Evolutionary conservation across 2,888 invertebrate genomes (phyloP), one percentile per base, ranked within the genome.

Genomic region (Lampropteryx suffumata): DNA sequence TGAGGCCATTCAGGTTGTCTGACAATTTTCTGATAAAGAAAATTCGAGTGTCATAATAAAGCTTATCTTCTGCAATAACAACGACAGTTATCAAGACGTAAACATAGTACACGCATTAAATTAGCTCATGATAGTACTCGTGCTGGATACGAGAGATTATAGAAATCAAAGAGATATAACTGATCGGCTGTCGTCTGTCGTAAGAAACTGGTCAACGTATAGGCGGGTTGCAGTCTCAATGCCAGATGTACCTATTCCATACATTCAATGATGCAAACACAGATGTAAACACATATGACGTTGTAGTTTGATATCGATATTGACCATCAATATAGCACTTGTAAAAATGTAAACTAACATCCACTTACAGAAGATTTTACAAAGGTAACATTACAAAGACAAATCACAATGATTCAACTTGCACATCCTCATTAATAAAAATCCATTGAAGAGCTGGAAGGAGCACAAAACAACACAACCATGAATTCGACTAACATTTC

Each of bases 401-500:
- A 73, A 76, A 76, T 73, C 71, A 65, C 68, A 73, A 73, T 76
- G 67, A 77, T 72, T 78, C 71, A 76, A 76, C 65, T 64, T 72
- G 62, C 69, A 71, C 71, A 71, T 74, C 74, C 76, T 62, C 64
- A 71, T 71, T 68, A 21, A 64, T 62, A 71, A 62, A 69, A 73
- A 76, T 75, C 72, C 72, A 62, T 62, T 64, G 59, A 64, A 68
- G 63, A 61, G 65, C 66, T 64, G 69, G 69, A 73, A 70, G 70
- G 60, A n/a, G 44, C 59, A 62, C 54, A 69, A 69, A 70, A 53
- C 42, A 52, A 36, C 61, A 56, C 51, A 35, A 36, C 32, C 40
- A 52, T 51, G 36, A 27, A 33, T 36, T 43, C 44, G 49, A 61
- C 59, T 50, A 53, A 32, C 21, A 55, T 37, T 35, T 41, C n/a